Conservation (phyloP, 2,888 invertebrate genomes). For the Periphyllus acericola region DNA sequence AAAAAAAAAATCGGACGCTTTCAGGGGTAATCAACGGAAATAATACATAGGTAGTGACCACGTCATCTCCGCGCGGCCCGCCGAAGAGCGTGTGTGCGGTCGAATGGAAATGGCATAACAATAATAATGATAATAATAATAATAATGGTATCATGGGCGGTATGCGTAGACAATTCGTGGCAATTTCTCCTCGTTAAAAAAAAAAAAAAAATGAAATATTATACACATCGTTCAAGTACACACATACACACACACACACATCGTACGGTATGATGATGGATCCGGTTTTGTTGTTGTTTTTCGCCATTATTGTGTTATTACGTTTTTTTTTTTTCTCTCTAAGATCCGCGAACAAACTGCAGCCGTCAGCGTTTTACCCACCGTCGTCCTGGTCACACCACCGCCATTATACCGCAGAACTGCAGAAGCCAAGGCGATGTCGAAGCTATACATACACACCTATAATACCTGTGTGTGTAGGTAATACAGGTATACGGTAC, state of each 20-base stretch:
- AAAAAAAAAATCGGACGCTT: background rate
- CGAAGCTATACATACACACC: background rate
- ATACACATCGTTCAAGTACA: background rate
- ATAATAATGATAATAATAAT: slow-evolving; percentile 31
- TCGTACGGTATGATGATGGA: slow-evolving; percentile 9
- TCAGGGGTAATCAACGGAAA: background rate
- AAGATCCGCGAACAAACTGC: slow-evolving; percentile 7
- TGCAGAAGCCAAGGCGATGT: no score
- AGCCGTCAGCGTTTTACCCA: background rate
- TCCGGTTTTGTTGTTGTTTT: slow-evolving; percentile 48
- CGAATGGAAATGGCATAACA: slow-evolving; percentile 29
- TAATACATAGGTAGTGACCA: background rate
- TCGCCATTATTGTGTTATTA: slow-evolving; percentile 40
- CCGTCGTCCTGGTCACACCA: background rate
- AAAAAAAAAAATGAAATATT: slow-evolving; percentile 37
- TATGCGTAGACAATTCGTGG: slow-evolving; percentile 36
- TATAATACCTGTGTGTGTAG: background rate
- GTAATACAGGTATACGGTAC: background rate
- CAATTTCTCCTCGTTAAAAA: slow-evolving; percentile 59
- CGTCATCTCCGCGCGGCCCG: background rate
- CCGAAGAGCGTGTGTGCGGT: slow-evolving; percentile 12
- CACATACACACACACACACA: background rate
- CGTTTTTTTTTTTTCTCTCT: slow-evolving; percentile 19
- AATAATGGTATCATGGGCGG: slow-evolving; percentile 35
- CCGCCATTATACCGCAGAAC: background rate